Evolutionary conservation across 2,888 invertebrate species (phyloP).

Genomic region (Zeuzera pyrina): DNA sequence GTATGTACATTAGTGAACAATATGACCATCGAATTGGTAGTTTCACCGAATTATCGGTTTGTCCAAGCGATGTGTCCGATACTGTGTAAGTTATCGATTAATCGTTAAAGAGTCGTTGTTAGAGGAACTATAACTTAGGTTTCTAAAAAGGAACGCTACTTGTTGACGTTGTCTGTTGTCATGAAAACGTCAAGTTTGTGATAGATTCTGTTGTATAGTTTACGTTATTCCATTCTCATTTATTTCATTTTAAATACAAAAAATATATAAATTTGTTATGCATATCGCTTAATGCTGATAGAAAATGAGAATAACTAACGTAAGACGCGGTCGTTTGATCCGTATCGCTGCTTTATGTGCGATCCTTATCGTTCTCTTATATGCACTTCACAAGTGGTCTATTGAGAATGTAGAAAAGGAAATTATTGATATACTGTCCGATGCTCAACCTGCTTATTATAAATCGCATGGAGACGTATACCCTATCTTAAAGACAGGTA

Average conservation of each 20-base stretch:
- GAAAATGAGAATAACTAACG: constrained; percentile 75
- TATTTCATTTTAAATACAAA: constrained; percentile 2
- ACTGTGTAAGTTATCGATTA: no score
- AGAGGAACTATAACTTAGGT: no score
- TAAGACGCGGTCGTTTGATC: constrained; percentile 73
- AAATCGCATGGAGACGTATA: constrained; percentile 52
- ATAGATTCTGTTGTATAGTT: neutral
- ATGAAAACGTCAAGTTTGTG: constrained; percentile 12
- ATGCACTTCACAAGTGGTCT: constrained; percentile 75
- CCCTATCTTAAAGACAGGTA: constrained; percentile 53
- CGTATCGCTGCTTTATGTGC: constrained; percentile 66
- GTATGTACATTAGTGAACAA: no score
- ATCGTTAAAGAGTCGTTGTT: no score
- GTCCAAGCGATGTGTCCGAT: no score
- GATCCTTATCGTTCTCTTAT: constrained; percentile 74
- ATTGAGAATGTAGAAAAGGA: constrained; percentile 45
- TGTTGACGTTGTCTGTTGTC: constrained; percentile 27
- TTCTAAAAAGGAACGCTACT: constrained; percentile 14
- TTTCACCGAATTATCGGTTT: no score
- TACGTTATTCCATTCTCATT: neutral
- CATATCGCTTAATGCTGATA: neutral
- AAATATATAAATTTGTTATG: constrained; percentile 27
- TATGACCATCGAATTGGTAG: no score
- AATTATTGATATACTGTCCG: constrained; percentile 22
- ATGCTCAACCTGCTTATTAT: constrained; percentile 30